These are phyloP conservation scores for Chauna torquata DNA, from an alignment of 2,113 vertebrate genomes.

Conservation along the genomic window DNA sequence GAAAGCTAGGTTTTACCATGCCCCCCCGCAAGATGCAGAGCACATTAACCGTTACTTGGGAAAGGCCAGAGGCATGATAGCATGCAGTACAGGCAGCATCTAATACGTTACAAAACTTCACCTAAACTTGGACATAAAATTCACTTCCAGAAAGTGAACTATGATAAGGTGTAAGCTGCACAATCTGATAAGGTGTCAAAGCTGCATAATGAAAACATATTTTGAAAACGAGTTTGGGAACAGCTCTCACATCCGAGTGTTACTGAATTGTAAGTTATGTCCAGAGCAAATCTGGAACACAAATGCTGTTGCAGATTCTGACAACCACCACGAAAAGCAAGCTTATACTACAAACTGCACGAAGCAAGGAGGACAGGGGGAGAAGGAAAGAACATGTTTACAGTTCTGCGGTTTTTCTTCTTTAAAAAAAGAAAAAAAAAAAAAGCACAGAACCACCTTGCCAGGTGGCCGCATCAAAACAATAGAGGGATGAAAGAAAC, in stretches of 20 bases:
- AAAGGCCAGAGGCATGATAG: background rate
- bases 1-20: background rate
- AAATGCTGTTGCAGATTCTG: background rate
- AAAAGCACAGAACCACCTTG: background rate
- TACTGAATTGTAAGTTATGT: background rate
- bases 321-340: background rate
- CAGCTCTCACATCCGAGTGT: fast-evolving
- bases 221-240: background rate
- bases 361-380: background rate
- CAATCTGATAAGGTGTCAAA: background rate
- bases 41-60: fast-evolving
- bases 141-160: background rate
- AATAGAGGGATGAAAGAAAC: background rate
- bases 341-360: background rate
- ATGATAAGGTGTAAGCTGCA: background rate
- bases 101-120: background rate
- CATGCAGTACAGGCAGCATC: background rate
- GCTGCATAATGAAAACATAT: background rate
- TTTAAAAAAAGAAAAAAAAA: background rate
- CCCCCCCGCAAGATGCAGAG: background rate
- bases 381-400: background rate
- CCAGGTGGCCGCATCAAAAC: background rate
- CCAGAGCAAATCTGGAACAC: background rate
- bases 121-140: background rate
- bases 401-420: background rate